Conservation (phyloP, 2,113 vertebrate genomes). For the Hippocampus comes region DNA sequence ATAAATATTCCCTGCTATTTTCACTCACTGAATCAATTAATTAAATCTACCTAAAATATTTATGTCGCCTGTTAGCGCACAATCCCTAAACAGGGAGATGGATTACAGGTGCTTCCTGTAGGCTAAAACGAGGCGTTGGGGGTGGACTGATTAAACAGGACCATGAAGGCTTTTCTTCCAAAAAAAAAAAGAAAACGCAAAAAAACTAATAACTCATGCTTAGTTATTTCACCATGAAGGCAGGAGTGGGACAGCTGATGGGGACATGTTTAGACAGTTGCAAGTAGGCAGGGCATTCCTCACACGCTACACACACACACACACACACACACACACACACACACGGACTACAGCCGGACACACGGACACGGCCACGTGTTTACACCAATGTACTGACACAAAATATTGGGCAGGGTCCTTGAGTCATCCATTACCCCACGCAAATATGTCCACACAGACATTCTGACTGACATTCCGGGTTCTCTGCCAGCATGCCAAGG, state of each 20-base stretch:
- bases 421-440: constrained; percentile 42
- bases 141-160: constrained; percentile 51
- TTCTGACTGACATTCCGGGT: constrained; percentile 65
- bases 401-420: constrained; percentile 41
- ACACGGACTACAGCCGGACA: constrained; percentile 15
- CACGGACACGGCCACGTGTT: constrained; percentile 28
- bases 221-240: constrained; percentile 58
- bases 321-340: not conserved
- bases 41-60: constrained; percentile 67
- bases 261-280: constrained; percentile 69
- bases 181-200: not conserved
- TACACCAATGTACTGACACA: constrained; percentile 49
- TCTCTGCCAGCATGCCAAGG: constrained; percentile 52
- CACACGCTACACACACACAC: constrained; percentile 33
- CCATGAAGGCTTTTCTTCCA: constrained; percentile 43
- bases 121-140: constrained; percentile 9
- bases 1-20: constrained; percentile 56
- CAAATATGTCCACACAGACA: constrained; percentile 49
- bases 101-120: constrained; percentile 69
- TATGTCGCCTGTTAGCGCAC: constrained; percentile 44
- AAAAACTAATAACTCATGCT: constrained; percentile 52
- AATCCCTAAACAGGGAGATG: constrained; percentile 55
- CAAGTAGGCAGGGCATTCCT: constrained; percentile 71
- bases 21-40: constrained; percentile 66
- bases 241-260: constrained; percentile 75